These are phyloP conservation scores for Brachypteracias leptosomus DNA, from an alignment of 2,113 vertebrate genomes.

Conservation along the genomic window DNA sequence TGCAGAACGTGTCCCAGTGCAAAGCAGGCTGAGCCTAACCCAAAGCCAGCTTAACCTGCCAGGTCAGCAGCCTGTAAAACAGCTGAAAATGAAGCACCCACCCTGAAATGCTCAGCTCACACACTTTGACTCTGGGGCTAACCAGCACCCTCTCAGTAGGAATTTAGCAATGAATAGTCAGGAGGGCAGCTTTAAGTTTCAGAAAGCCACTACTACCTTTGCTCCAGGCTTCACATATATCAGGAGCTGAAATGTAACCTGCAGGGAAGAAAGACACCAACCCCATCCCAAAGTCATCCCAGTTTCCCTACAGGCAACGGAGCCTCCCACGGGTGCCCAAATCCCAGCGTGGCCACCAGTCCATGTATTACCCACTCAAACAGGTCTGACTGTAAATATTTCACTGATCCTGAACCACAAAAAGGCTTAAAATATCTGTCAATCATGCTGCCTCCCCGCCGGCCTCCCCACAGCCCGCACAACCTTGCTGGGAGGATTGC, in stretches of 20 bases:
- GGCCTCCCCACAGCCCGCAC: not conserved
- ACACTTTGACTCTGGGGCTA: not conserved
- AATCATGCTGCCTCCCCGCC: not conserved
- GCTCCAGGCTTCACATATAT: not conserved
- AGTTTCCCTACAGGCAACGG: not conserved
- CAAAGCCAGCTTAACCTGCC: fast-evolving
- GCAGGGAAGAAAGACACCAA: not conserved
- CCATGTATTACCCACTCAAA: not conserved
- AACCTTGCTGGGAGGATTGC: not conserved
- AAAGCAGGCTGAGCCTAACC: not conserved
- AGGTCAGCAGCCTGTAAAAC: not conserved
- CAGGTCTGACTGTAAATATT: not conserved
- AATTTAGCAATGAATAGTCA: not conserved
- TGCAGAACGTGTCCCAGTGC: fast-evolving
- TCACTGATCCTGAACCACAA: not conserved
- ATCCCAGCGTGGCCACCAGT: not conserved
- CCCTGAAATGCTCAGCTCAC: not conserved
- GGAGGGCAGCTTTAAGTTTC: not conserved
- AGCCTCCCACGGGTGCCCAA: fast-evolving
- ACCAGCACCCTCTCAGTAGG: not conserved
- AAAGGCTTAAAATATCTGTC: constrained; percentile 14
- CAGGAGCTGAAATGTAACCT: not conserved
- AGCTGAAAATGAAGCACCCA: not conserved
- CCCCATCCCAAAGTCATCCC: not conserved
- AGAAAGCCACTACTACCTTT: not conserved